Conservation (phyloP, 2,113 vertebrate species). For the Phylloscopus trochiloides region DNA sequence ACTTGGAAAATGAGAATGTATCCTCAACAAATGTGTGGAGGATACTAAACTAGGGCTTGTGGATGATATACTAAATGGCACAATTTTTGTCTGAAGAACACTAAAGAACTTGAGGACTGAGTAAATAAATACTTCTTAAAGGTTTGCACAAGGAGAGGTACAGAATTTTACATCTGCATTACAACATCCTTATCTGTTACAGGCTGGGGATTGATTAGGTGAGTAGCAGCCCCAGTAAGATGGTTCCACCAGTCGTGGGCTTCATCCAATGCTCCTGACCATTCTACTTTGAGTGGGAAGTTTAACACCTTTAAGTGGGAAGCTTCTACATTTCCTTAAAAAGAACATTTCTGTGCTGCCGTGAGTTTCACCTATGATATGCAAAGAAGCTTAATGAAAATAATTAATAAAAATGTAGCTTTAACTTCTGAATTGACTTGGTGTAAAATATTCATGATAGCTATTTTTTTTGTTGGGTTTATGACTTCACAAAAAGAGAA, state of each 20-base stretch:
- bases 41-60: not conserved
- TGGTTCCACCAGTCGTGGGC: rapidly evolving
- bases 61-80: not conserved
- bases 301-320: not conserved
- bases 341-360: not conserved
- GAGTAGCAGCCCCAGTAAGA: not conserved
- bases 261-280: not conserved
- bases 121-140: not conserved
- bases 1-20: not conserved
- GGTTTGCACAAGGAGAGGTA: not conserved
- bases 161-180: not conserved
- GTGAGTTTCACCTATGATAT: not conserved
- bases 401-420: not conserved
- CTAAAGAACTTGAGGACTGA: not conserved
- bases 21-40: not conserved
- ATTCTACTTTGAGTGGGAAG: not conserved
- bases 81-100: not conserved
- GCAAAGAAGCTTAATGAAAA: not conserved
- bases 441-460: not conserved
- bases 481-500: not conserved
- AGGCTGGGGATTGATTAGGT: not conserved
- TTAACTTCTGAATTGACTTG: not conserved
- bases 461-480: not conserved
- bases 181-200: not conserved
- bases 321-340: not conserved